Conservation (phyloP, 1,140 invertebrate genomes). For the Drosophila oshimai region DNA sequence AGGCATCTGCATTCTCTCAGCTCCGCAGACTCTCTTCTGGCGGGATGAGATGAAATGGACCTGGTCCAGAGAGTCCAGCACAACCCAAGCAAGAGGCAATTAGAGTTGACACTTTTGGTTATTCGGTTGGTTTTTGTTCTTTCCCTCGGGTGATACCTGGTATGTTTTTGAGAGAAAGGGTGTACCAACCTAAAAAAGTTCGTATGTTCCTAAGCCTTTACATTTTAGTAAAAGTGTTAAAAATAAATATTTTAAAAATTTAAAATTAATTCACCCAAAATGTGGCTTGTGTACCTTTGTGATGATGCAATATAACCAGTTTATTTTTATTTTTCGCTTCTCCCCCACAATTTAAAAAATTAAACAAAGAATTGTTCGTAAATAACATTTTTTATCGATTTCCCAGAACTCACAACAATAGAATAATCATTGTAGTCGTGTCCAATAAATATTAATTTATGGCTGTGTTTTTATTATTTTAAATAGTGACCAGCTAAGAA, state of each 20-base stretch:
- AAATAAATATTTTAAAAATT: not conserved
- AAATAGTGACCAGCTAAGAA: not conserved
- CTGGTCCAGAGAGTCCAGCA: conserved; percentile 19
- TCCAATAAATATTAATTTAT: conserved; percentile 14
- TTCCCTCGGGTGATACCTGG: not conserved
- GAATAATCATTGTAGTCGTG: not conserved
- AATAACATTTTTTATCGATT: conserved; percentile 11
- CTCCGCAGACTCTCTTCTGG: conserved; percentile 14
- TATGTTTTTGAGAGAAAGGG: no score
- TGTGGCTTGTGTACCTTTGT: not conserved
- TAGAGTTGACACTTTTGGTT: conserved; percentile 81
- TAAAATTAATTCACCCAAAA: not conserved
- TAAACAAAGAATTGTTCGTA: no score
- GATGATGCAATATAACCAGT: not conserved
- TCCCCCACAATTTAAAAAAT: not conserved
- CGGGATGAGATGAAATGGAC: not conserved
- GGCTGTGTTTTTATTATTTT: not conserved
- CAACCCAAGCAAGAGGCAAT: conserved; percentile 75
- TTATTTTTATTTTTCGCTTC: not conserved
- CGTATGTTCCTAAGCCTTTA: no score
- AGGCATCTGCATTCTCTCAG: conserved; percentile 26
- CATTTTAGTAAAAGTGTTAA: no score
- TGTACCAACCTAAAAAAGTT: not conserved
- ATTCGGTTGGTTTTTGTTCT: conserved; percentile 20
- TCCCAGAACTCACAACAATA: conserved; percentile 1